Conservation (phyloP, 2,113 vertebrate genomes). For the Enhydra lutris region DNA sequence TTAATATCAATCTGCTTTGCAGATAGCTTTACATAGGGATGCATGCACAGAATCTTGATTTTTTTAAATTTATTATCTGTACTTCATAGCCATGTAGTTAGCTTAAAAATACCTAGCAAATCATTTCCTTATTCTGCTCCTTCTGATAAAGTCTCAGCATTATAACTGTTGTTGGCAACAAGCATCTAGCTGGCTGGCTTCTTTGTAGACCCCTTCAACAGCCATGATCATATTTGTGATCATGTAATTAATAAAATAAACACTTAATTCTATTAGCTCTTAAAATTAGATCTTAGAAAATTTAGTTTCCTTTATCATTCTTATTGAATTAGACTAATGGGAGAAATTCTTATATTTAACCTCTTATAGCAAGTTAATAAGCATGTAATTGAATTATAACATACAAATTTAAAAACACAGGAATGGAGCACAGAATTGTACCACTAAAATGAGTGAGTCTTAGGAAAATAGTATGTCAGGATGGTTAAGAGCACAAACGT, state of each 20-base stretch:
- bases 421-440: background rate
- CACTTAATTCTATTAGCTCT: background rate
- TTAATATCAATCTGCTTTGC: background rate
- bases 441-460: background rate
- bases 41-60: background rate
- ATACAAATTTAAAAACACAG: background rate
- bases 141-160: constrained; percentile 56
- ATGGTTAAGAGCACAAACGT: background rate
- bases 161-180: constrained; percentile 65
- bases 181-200: constrained; percentile 63
- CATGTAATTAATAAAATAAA: constrained; percentile 10
- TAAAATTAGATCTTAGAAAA: background rate
- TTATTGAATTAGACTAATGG: background rate
- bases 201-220: constrained; percentile 24
- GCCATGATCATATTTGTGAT: constrained; percentile 26
- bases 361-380: background rate
- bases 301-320: constrained; percentile 1
- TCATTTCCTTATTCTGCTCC: constrained; percentile 29
- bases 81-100: background rate
- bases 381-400: background rate
- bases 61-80: background rate
- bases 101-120: constrained; percentile 65
- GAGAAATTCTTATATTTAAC: background rate
- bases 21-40: background rate
- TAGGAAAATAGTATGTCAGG: background rate